Evolutionary conservation across 1,140 invertebrate species (phyloP).

Genomic region (Hycleus cichorii): DNA sequence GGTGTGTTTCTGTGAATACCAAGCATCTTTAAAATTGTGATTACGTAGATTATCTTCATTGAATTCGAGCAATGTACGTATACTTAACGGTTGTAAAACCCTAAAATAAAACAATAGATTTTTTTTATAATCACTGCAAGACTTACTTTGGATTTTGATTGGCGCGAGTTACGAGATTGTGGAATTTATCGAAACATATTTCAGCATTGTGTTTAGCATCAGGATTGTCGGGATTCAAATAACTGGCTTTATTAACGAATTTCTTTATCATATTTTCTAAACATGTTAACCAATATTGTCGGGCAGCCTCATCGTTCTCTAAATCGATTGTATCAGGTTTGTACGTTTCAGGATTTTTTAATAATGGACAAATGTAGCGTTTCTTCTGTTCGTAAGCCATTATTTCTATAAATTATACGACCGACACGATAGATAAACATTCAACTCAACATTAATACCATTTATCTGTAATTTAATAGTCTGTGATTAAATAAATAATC

Average conservation of each 20-base stretch:
- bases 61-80: conserved; percentile 82
- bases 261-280: conserved; percentile 79
- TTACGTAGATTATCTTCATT: conserved; percentile 86
- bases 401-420: no score
- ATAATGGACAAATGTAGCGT: conserved; percentile 38
- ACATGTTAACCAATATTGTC: conserved; percentile 88
- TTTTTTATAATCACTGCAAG: background rate
- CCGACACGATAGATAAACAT: no score
- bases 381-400: background rate
- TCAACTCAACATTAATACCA: no score
- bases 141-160: conserved; percentile 74
- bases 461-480: no score
- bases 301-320: conserved; percentile 73
- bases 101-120: conserved; percentile 24
- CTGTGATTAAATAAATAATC: no score
- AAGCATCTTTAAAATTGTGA: conserved; percentile 90
- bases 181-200: conserved; percentile 77
- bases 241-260: conserved; percentile 63
- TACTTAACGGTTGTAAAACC: conserved; percentile 75
- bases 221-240: conserved; percentile 66
- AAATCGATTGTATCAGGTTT: conserved; percentile 86
- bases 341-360: conserved; percentile 52
- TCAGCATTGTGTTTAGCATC: conserved; percentile 71
- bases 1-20: conserved; percentile 61
- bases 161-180: conserved; percentile 69